Evolutionary conservation across 2,797 vertebrate species (phyloP).

Genomic region (Pelodytes ibericus): DNA sequence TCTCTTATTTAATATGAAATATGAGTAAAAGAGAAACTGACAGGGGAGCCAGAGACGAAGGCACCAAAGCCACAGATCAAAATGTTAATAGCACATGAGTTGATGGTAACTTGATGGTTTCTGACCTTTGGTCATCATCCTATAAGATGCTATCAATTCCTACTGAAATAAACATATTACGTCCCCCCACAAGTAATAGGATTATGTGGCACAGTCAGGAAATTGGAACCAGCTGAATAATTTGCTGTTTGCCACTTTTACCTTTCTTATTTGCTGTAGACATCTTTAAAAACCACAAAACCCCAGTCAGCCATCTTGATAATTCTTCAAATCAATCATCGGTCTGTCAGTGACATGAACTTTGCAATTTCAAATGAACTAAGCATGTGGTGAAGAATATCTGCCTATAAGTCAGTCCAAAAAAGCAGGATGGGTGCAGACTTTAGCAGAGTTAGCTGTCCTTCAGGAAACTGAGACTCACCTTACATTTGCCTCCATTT

Average conservation of each 20-base stretch:
- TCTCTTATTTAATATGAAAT: conserved; percentile 51
- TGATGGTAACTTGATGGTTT: conserved; percentile 40
- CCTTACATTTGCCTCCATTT: no score
- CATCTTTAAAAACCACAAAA: neutral
- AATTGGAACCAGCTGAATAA: conserved; percentile 2
- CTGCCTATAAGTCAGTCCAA: no score
- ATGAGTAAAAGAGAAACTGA: conserved; percentile 40
- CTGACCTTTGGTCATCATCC: conserved; percentile 42
- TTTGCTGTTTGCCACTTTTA: neutral
- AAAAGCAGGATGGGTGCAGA: no score
- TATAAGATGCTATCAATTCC: conserved; percentile 29
- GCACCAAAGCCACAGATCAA: conserved; percentile 23
- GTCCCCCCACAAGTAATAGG: conserved; percentile 6
- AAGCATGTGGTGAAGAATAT: no score
- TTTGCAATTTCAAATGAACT: no score
- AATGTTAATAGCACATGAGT: conserved; percentile 39
- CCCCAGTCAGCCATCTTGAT: neutral
- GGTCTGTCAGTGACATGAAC: neutral
- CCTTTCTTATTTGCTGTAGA: neutral
- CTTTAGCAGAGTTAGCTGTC: no score
- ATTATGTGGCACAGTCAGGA: conserved; percentile 4
- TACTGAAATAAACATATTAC: conserved; percentile 23
- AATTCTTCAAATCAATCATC: neutral
- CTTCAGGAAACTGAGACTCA: no score
- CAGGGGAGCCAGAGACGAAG: conserved; percentile 38